phyloP scores from a whole-genome alignment of 2,113 vertebrate species.

The Campylomormyrus tamandua region DNA sequence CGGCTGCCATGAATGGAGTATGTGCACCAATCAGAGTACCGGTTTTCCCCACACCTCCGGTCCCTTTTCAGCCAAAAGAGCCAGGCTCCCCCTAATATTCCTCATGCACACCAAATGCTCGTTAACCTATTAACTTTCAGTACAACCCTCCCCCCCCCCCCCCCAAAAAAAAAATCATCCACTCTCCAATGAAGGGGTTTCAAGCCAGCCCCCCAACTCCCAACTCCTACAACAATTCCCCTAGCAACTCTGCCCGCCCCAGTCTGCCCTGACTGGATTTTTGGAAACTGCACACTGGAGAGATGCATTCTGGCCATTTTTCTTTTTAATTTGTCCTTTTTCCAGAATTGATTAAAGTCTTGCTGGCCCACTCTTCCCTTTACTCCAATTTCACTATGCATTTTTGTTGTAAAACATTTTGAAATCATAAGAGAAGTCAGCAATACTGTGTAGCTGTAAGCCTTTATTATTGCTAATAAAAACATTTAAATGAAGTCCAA shows the following conservation, averaged over 20 bases:
- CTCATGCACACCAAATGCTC: conserved; percentile 16
- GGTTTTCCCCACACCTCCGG: conserved; percentile 41
- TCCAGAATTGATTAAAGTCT: background rate
- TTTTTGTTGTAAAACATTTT: background rate
- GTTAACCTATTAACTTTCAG: conserved; percentile 29
- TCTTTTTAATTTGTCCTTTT: background rate
- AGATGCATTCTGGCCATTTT: background rate
- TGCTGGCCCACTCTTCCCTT: background rate
- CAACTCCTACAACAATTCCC: background rate
- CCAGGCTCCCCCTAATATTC: conserved; percentile 41
- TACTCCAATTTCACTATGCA: background rate
- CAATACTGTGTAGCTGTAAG: background rate
- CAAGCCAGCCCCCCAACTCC: background rate
- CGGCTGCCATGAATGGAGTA: conserved; percentile 59
- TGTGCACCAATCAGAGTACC: conserved; percentile 48
- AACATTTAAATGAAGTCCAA: background rate
- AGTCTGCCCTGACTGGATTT: background rate
- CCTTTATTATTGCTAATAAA: background rate
- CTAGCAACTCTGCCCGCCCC: background rate
- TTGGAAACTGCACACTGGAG: background rate
- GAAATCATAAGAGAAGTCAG: background rate
- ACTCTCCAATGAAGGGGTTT: background rate
- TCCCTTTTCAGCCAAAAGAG: conserved; percentile 56
- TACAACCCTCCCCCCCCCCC: background rate
- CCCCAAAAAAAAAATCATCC: background rate